These are phyloP conservation scores for Rattus rattus DNA, from an alignment of 2,113 vertebrate species.

Conservation along the genomic window DNA sequence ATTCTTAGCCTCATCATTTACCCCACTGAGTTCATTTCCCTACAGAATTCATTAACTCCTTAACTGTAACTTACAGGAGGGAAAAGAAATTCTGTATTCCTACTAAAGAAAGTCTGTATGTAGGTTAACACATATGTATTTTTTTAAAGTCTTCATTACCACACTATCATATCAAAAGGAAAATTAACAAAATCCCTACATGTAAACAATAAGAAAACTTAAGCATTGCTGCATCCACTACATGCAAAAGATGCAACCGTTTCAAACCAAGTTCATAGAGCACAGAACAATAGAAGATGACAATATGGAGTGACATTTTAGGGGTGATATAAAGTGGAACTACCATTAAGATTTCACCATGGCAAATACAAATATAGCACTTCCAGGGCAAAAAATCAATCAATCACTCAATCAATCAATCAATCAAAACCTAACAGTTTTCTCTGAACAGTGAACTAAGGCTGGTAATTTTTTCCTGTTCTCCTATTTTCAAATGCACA, in stretches of 20 bases:
- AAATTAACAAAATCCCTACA: slow-evolving; percentile 57
- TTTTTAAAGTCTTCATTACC: background rate
- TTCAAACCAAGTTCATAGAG: slow-evolving; percentile 43
- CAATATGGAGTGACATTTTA: slow-evolving; percentile 23
- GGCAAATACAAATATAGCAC: slow-evolving; percentile 32
- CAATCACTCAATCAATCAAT: background rate
- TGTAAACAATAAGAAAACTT: slow-evolving; percentile 36
- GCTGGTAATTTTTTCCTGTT: slow-evolving; percentile 31
- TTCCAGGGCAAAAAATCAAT: background rate
- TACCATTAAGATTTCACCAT: slow-evolving; percentile 48
- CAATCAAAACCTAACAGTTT: slow-evolving; percentile 48
- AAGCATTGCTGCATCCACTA: background rate
- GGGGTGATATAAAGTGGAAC: slow-evolving; percentile 18
- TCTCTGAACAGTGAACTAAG: slow-evolving; percentile 24
- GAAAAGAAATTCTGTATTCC: slow-evolving; percentile 48
- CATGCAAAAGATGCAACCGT: background rate
- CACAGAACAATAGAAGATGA: slow-evolving; percentile 28
- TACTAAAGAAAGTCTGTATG: slow-evolving; percentile 31
- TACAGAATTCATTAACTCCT: slow-evolving; percentile 64
- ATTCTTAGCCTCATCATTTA: slow-evolving; percentile 46
- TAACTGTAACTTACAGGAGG: slow-evolving; percentile 59
- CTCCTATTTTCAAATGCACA: slow-evolving; percentile 31
- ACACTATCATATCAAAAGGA: slow-evolving; percentile 32
- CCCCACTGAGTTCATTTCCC: slow-evolving; percentile 46
- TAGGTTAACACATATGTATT: background rate